Conservation (phyloP, 2,888 invertebrate species). For the Lysandra bellargus region DNA sequence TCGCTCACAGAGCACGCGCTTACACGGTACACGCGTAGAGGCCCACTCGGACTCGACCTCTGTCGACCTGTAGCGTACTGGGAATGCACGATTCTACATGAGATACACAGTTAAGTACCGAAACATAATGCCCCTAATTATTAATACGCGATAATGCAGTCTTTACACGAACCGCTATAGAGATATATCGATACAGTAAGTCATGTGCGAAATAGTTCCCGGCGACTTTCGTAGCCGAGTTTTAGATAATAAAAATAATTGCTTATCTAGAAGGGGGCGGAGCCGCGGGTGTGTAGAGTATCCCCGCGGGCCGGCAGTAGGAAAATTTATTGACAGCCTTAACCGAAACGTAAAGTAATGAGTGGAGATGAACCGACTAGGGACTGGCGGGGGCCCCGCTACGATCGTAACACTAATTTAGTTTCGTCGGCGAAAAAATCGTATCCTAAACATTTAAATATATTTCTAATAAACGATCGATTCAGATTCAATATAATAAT, state of each 20-base stretch:
- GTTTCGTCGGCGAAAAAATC: neutral
- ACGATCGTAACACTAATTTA: neutral
- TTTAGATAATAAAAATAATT: conserved; percentile 76
- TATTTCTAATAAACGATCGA: neutral
- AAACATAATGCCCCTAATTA: conserved; percentile 65
- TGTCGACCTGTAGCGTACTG: conserved; percentile 73
- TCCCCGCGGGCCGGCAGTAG: conserved; percentile 26
- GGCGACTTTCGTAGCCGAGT: conserved; percentile 56
- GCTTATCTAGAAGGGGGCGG: conserved; percentile 43
- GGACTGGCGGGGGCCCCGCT: conserved; percentile 15
- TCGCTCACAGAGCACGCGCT: conserved; percentile 71
- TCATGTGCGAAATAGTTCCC: conserved; percentile 40
- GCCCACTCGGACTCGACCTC: conserved; percentile 70
- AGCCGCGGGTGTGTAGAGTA: conserved; percentile 33
- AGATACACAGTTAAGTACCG: conserved; percentile 78
- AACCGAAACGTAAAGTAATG: neutral
- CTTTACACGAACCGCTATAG: conserved; percentile 15
- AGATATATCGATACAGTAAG: conserved; percentile 29
- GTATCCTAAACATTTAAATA: conserved; percentile 11
- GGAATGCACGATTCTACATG: conserved; percentile 77
- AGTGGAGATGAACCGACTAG: conserved; percentile 29
- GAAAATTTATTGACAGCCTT: conserved; percentile 7
- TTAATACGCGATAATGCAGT: conserved; percentile 35
- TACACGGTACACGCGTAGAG: conserved; percentile 74
- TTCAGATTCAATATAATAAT: conserved; percentile 16